These are phyloP conservation scores for Eriocheir sinensis DNA, from an alignment of 1,140 invertebrate genomes.

Conservation along the genomic window DNA sequence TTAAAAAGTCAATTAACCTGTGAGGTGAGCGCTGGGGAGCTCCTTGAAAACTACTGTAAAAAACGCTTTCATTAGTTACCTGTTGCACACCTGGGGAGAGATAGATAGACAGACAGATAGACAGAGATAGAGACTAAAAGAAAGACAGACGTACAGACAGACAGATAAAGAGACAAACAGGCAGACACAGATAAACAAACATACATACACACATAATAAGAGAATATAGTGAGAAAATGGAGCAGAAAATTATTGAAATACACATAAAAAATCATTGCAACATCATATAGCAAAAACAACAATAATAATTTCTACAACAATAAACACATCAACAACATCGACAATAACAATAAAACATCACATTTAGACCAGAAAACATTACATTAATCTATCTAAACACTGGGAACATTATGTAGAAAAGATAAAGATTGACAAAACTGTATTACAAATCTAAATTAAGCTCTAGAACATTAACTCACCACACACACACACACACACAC, in stretches of 20 bases:
- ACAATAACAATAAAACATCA: not conserved
- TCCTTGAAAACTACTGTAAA: not conserved
- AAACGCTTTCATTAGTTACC: not conserved
- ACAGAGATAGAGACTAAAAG: not conserved
- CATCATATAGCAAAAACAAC: no score
- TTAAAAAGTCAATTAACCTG: not conserved
- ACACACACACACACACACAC: constrained; percentile 60
- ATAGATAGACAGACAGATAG: not conserved
- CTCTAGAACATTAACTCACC: not conserved
- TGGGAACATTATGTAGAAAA: not conserved
- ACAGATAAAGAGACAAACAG: not conserved
- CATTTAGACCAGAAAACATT: not conserved
- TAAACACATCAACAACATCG: not conserved
- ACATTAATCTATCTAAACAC: not conserved
- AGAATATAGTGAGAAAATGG: not conserved
- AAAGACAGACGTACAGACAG: not conserved
- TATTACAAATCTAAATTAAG: not conserved
- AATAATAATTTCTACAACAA: no score
- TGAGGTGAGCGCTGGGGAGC: constrained; percentile 9
- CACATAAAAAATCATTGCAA: not conserved
- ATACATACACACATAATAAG: not conserved
- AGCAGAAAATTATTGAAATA: not conserved
- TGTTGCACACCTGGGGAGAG: not conserved
- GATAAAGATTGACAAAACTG: not conserved
- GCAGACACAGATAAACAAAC: not conserved